These are phyloP conservation scores for Muraenolepis orangiensis DNA, from an alignment of 2,797 vertebrate species.

Conservation along the genomic window DNA sequence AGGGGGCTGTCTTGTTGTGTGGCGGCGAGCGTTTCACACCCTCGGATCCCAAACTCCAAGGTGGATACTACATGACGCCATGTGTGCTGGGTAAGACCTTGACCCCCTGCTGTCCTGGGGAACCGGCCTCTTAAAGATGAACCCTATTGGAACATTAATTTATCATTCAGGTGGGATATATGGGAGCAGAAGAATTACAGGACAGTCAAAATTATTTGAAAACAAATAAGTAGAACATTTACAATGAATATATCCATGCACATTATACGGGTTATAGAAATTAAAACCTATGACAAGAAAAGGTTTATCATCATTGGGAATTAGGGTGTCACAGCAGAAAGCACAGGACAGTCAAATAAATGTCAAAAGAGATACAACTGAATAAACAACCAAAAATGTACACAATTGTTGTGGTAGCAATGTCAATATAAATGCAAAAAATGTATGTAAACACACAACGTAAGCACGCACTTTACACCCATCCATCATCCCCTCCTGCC, in stretches of 20 bases:
- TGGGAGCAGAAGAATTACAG: background rate
- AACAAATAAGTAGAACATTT: background rate
- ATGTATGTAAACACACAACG: background rate
- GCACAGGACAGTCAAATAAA: background rate
- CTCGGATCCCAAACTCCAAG: slow-evolving; percentile 82
- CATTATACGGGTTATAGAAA: background rate
- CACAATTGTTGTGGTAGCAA: background rate
- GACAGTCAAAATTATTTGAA: no score
- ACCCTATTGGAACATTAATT: background rate
- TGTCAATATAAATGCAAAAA: background rate
- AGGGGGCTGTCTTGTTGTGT: slow-evolving; percentile 89
- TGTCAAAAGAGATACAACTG: background rate
- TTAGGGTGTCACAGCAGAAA: background rate
- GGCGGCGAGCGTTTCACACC: slow-evolving; percentile 84
- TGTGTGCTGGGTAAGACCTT: slow-evolving; percentile 84
- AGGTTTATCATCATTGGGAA: background rate
- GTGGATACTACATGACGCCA: slow-evolving; percentile 91
- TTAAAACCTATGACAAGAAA: background rate
- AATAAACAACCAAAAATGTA: background rate
- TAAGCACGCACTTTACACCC: background rate
- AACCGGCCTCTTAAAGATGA: background rate
- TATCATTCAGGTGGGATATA: background rate
- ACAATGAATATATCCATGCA: background rate
- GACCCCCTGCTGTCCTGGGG: background rate
- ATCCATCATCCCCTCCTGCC: background rate